Conservation (phyloP, 2,888 invertebrate genomes). For the Mimas tiliae region DNA sequence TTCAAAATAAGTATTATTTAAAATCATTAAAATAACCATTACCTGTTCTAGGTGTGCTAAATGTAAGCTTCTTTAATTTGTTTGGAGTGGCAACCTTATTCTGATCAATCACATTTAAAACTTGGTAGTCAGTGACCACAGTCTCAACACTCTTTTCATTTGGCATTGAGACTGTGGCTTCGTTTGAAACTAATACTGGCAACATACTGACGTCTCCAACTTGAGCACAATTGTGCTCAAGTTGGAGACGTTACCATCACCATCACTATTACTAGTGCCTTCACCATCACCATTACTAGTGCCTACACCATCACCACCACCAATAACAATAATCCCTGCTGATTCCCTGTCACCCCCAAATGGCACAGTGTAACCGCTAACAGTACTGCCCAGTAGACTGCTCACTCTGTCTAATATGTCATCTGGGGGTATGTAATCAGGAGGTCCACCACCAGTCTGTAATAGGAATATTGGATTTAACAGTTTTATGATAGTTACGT, state of each 20-base stretch:
- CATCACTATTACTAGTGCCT: too few relatives aligned
- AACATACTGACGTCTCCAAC: too few relatives aligned
- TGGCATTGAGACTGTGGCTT: background rate
- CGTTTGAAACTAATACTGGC: background rate
- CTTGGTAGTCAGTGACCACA: slow-evolving; percentile 25
- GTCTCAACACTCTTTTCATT: slow-evolving; percentile 8
- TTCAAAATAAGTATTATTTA: too few relatives aligned
- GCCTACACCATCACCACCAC: background rate
- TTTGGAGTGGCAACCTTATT: background rate
- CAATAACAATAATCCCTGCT: background rate
- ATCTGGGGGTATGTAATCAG: slow-evolving; percentile 11
- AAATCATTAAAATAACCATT: slow-evolving; percentile 9
- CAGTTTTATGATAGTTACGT: background rate
- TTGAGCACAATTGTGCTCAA: too few relatives aligned
- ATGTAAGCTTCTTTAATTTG: background rate
- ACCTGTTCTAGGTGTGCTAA: slow-evolving; percentile 14
- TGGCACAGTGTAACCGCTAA: background rate
- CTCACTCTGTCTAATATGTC: background rate
- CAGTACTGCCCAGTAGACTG: background rate
- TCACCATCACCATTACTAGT: background rate
- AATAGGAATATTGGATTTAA: background rate
- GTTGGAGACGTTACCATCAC: too few relatives aligned
- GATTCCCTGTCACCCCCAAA: slow-evolving; percentile 2
- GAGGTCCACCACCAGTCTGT: slow-evolving; percentile 7
- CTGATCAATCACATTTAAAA: slow-evolving; percentile 5